phyloP scores from a whole-genome alignment of 1,140 invertebrate species.

The Drosophila kurseongensis region DNA sequence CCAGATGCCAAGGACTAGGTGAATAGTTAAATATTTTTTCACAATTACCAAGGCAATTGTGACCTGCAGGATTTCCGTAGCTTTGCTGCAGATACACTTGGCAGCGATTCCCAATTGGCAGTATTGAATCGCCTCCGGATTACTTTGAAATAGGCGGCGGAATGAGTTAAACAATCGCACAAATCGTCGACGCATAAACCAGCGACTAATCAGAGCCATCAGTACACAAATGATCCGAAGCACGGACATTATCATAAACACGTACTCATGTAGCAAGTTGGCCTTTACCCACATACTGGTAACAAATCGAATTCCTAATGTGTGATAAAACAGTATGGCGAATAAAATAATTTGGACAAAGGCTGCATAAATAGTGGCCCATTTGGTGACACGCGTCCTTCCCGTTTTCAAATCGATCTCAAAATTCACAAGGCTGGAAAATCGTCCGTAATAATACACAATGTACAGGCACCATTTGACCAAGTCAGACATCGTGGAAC shows the following conservation, averaged over 20 bases:
- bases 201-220: constrained; percentile 29
- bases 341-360: constrained; percentile 23
- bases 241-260: constrained; percentile 15
- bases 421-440: constrained; percentile 48
- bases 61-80: constrained; percentile 7
- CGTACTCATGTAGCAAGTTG: constrained; percentile 35
- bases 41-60: background rate
- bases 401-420: constrained; percentile 43
- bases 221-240: constrained; percentile 22
- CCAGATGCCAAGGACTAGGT: background rate
- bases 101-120: constrained; percentile 20
- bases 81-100: constrained; percentile 4
- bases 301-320: background rate
- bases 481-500: constrained; percentile 33
- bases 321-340: background rate
- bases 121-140: constrained; percentile 22
- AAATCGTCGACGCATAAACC: constrained; percentile 25
- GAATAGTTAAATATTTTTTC: background rate
- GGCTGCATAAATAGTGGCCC: constrained; percentile 33
- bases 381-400: constrained; percentile 14
- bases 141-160: background rate
- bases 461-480: constrained; percentile 31
- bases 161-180: constrained; percentile 23
- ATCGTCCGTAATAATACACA: constrained; percentile 37
- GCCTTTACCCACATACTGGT: constrained; percentile 6